These are phyloP conservation scores for Strigamia maritima DNA, from an alignment of 2,888 invertebrate genomes.

Conservation along the genomic window DNA sequence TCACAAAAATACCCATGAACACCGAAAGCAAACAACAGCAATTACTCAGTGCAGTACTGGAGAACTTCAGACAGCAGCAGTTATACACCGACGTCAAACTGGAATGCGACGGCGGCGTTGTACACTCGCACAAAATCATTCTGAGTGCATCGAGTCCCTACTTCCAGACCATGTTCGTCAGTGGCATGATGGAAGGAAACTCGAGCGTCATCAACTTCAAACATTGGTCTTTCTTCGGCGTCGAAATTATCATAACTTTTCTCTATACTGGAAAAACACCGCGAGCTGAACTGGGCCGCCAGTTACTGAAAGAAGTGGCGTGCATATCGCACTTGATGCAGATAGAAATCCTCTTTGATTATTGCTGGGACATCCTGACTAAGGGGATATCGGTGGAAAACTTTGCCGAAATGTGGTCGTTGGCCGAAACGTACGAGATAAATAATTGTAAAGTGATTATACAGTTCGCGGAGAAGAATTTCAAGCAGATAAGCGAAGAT, in stretches of 20 bases:
- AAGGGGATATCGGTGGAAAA: neutral
- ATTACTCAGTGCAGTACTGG: neutral
- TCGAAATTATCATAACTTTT: neutral
- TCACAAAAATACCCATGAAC: neutral
- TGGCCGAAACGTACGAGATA: neutral
- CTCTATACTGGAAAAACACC: neutral
- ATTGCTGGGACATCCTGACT: neutral
- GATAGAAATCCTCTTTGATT: neutral
- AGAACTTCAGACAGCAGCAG: neutral
- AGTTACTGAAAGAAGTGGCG: neutral
- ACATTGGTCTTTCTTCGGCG: neutral
- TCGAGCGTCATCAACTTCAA: neutral
- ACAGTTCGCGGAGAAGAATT: neutral
- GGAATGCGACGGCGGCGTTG: neutral
- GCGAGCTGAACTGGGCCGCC: neutral
- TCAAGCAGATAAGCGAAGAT: neutral
- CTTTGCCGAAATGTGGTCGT: slow-evolving; percentile 3
- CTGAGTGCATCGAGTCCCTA: neutral
- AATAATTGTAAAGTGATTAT: neutral
- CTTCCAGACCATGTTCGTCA: slow-evolving; percentile 8
- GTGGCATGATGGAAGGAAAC: neutral
- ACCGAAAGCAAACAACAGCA: neutral
- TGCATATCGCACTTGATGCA: neutral
- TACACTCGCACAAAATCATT: neutral
- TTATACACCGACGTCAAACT: slow-evolving; percentile 1